Conservation (phyloP, 2,113 vertebrate genomes). For the Isichthys henryi region DNA sequence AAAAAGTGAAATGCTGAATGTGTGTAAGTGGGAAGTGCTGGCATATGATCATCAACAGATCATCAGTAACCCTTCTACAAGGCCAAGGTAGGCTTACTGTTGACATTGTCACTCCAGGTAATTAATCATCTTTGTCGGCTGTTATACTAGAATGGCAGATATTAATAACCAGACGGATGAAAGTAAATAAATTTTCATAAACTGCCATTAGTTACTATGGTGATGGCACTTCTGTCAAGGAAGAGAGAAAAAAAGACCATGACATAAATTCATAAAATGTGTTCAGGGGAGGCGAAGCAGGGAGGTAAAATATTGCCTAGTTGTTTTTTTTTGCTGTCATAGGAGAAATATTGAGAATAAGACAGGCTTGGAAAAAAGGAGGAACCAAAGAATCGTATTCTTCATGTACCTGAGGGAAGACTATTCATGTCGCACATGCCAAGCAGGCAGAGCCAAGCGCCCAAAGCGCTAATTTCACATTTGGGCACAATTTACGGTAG, state of each 20-base stretch:
- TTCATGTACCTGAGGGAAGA: not conserved
- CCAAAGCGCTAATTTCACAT: not conserved
- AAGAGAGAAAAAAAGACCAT: not conserved
- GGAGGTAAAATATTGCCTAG: conserved; percentile 10
- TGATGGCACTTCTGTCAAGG: conserved; percentile 28
- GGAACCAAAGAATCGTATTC: not conserved
- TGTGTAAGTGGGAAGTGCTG: not conserved
- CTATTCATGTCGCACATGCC: not conserved
- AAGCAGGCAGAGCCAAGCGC: not conserved
- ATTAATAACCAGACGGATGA: not conserved
- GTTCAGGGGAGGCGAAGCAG: not conserved
- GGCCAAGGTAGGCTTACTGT: not conserved
- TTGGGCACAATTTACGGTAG: not conserved
- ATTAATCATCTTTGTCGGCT: not conserved
- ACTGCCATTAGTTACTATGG: conserved; percentile 45
- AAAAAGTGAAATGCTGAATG: not conserved
- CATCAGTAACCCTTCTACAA: not conserved
- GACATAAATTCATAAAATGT: conserved; percentile 8
- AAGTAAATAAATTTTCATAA: conserved; percentile 31
- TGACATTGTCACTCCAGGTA: not conserved
- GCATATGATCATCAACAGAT: not conserved
- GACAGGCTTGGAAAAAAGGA: not conserved
- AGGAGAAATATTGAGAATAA: not conserved
- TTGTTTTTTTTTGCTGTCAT: not conserved
- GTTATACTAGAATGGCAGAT: not conserved